phyloP scores from a whole-genome alignment of 2,888 invertebrate genomes.

The Agrotis ipsilon region DNA sequence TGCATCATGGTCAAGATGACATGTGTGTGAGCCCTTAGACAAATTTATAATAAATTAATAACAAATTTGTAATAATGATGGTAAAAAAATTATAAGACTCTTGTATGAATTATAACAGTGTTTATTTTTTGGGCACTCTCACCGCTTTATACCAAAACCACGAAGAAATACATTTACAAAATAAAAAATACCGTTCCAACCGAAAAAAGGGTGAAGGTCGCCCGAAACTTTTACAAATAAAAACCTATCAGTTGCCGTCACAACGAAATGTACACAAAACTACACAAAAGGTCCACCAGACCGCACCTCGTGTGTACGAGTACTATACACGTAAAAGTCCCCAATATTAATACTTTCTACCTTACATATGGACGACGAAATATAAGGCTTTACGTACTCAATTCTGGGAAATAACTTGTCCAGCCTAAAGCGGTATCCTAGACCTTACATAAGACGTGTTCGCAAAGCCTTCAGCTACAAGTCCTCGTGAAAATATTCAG shows the following conservation, averaged over 20 bases:
- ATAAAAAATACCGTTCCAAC: not conserved
- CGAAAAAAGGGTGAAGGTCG: not conserved
- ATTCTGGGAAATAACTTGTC: constrained; percentile 65
- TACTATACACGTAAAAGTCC: not conserved
- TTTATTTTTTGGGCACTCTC: too few relatives aligned
- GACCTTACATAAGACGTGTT: constrained; percentile 49
- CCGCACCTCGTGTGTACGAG: constrained; percentile 12
- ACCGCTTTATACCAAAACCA: too few relatives aligned
- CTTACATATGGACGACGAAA: constrained; percentile 28
- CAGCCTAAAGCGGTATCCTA: constrained; percentile 58
- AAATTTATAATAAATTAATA: too few relatives aligned
- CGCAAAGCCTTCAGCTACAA: constrained; percentile 50
- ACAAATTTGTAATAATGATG: too few relatives aligned
- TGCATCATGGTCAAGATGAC: too few relatives aligned
- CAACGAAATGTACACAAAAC: not conserved
- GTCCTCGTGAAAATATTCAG: constrained; percentile 54
- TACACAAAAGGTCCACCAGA: not conserved
- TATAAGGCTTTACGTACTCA: constrained; percentile 39
- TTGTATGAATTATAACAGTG: too few relatives aligned
- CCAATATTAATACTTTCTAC: constrained; percentile 1
- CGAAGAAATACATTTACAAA: not conserved
- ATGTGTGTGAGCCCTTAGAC: too few relatives aligned
- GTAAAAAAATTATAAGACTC: too few relatives aligned
- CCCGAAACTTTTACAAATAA: not conserved
- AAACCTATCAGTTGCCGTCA: not conserved